Base-by-base conservation (phyloP, 23 tunicate genomes). In the Styela clava region DNA sequence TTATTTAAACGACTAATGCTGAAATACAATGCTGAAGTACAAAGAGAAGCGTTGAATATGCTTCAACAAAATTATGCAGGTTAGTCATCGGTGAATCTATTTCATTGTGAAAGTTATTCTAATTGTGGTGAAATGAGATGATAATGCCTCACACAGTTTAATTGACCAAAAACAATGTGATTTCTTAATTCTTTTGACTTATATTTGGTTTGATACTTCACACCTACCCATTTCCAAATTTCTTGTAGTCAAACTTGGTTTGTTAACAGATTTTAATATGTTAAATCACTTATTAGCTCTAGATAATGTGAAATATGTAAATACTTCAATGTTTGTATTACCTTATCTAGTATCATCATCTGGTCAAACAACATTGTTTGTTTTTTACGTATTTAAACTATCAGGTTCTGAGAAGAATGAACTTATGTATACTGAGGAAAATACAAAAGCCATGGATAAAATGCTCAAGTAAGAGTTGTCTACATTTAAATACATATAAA, bases 1-100 rank as follows among this genome's bases (percentile, higher is more conserved):
- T 44, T 92, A 31, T 92, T 92, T 52, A 92, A 92, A 72, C 63
- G 88, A 63, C 44, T 92, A 31, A 92, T 92, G 97, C 1, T 78
- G 34, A 78, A 61, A 25, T 88, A 92, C 83, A 92, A 92, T 74
- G 29, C 87, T 0, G 87, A 79, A 34, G 30, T 92, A 22, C 90
- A 92, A 62, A 87, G 83, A 86, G 94, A 92, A 82, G 86, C 97
- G 2, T 34, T 86, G 32, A 56, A 30, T 31, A 63, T 87, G 69
- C 31, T 83, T 25, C 86, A 89, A 74, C 63, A 31, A 36, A 34
- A 79, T 71, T 69, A 37, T 78, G 69, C 22, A 27, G 69, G 78
- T 67, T 16, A 12, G 32, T 51, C 22, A 26, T 31, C 19, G 79
- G 16, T 12, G 27, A 68, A 68, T 18, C 24, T 24, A 21, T 68